A percentile compares a stretch with the other conserved stretches of the same genome.
phyloP scores from a whole-genome alignment of 2,113 vertebrate species.

The Camelus dromedarius region DNA sequence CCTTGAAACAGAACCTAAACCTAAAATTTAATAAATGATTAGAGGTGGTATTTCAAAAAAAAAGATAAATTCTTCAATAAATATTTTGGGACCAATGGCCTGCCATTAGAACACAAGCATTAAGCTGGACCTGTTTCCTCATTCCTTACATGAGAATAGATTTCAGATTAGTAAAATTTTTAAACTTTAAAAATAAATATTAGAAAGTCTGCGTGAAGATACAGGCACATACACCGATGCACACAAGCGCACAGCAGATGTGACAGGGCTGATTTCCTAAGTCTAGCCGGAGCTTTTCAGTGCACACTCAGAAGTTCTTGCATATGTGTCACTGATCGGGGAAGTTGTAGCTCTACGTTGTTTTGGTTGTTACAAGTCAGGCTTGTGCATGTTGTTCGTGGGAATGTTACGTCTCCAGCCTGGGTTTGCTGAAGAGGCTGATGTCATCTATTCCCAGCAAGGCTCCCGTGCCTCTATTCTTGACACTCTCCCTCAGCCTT shows the following conservation, averaged over 20 bases:
- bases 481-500: background rate
- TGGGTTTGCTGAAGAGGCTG: background rate
- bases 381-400: background rate
- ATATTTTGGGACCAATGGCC: background rate
- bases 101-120: background rate
- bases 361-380: conserved; percentile 13
- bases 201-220: background rate
- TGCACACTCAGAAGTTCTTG: background rate
- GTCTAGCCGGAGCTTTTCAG: background rate
- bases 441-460: background rate
- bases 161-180: background rate
- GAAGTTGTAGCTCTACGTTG: background rate
- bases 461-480: background rate
- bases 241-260: fast-evolving
- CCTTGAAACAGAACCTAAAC: background rate
- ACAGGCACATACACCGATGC: background rate
- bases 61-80: background rate
- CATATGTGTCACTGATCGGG: background rate
- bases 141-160: background rate
- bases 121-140: background rate
- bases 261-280: background rate
- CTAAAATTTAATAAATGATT: background rate
- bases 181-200: background rate
- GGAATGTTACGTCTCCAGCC: background rate
- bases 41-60: background rate